Percentiles rank a stretch among this genome's conserved stretches.
These are phyloP conservation scores for Eristalis intricaria DNA, from an alignment of 2,888 invertebrate species.

Conservation along the genomic window DNA sequence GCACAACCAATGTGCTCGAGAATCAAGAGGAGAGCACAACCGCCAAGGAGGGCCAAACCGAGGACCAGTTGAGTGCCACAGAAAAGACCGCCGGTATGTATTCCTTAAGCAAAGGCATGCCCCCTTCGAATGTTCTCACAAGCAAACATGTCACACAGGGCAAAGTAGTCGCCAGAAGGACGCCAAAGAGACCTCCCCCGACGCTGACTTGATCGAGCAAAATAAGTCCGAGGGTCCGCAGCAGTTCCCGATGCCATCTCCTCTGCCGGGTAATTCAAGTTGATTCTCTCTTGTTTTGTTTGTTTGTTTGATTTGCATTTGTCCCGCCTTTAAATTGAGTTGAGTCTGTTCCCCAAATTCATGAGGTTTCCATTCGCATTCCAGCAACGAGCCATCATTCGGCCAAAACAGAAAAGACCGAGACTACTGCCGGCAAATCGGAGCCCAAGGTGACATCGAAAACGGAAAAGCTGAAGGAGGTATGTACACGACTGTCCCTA, in stretches of 20 bases:
- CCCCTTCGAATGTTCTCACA: background rate
- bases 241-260: constrained; percentile 75
- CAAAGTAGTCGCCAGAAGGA: constrained; percentile 74
- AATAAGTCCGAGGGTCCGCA: constrained; percentile 75
- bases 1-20: constrained; percentile 69
- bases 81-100: constrained; percentile 73
- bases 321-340: background rate
- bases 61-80: constrained; percentile 66
- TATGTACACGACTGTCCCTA: constrained; percentile 35
- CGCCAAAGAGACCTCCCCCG: constrained; percentile 73
- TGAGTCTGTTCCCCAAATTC: background rate
- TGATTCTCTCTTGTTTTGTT: background rate
- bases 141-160: constrained; percentile 56
- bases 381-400: constrained; percentile 73
- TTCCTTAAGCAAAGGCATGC: background rate
- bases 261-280: constrained; percentile 73
- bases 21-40: constrained; percentile 73
- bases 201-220: constrained; percentile 74
- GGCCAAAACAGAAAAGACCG: constrained; percentile 75
- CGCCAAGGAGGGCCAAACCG: constrained; percentile 60
- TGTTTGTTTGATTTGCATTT: background rate
- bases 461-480: constrained; percentile 75
- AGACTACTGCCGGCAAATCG: constrained; percentile 75
- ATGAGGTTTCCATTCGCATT: constrained; percentile 26
- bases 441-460: constrained; percentile 70